Evolutionary conservation across 2,797 vertebrate species (phyloP).

Genomic region (Limosa lapponica): DNA sequence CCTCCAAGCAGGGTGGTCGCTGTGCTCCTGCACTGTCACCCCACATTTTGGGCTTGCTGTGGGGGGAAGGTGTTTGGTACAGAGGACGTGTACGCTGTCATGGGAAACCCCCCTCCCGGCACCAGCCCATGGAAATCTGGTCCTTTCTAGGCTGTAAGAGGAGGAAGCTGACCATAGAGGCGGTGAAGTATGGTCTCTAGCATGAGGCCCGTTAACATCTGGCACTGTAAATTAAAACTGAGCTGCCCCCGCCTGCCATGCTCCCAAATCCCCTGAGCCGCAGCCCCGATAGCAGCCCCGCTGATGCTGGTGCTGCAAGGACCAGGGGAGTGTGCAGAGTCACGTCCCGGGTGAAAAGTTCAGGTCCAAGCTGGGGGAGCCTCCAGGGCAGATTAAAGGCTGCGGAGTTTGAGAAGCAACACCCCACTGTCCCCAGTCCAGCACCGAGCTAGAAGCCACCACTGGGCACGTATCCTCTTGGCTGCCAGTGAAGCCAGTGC

Average conservation of each 20-base stretch:
- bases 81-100: neutral
- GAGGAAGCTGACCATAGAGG: neutral
- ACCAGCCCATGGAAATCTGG: fast-evolving
- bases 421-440: fast-evolving
- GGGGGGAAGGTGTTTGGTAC: neutral
- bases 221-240: neutral
- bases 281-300: neutral
- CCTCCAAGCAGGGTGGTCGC: neutral
- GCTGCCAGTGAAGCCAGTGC: fast-evolving
- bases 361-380: neutral
- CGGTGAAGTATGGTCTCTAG: neutral
- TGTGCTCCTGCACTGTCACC: neutral
- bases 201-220: neutral
- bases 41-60: fast-evolving
- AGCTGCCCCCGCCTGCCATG: neutral
- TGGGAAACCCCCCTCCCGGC: neutral
- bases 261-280: neutral
- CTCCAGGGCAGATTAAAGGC: neutral
- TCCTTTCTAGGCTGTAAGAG: neutral
- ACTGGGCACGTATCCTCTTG: fast-evolving
- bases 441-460: fast-evolving
- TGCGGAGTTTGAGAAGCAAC: neutral
- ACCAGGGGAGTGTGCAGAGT: neutral
- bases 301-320: fast-evolving
- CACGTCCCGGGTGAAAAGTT: neutral